phyloP scores from a whole-genome alignment of 2,797 vertebrate species.

The Eleutherodactylus coqui region DNA sequence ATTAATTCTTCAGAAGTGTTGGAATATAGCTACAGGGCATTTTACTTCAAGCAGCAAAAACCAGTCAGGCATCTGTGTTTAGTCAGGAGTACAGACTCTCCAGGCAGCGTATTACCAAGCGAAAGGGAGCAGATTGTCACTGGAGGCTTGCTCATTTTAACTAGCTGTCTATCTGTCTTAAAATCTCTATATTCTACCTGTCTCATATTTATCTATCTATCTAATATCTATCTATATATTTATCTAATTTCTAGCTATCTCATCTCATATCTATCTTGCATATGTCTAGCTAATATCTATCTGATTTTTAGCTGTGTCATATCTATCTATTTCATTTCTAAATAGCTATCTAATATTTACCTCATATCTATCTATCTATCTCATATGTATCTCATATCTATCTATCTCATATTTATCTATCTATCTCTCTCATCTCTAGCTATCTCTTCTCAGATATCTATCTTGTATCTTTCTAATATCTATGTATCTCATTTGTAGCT shows the following conservation, averaged over 20 bases:
- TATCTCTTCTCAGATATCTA: neutral
- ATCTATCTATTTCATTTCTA: neutral
- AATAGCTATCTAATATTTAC: neutral
- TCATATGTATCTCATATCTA: neutral
- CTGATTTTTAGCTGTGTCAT: too few species aligned
- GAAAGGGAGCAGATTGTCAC: conserved; percentile 14
- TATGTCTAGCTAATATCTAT: too few species aligned
- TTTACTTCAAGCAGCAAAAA: conserved; percentile 40
- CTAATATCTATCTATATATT: neutral
- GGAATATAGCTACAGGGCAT: conserved; percentile 34
- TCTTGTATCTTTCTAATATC: neutral
- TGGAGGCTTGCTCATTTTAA: conserved; percentile 11
- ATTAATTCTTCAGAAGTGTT: conserved; percentile 21
- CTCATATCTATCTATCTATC: neutral
- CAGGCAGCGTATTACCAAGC: conserved; percentile 22
- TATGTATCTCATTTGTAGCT: neutral
- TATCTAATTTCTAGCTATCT: too few species aligned
- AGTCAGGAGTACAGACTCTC: conserved; percentile 30
- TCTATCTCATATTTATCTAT: neutral
- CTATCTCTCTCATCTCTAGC: neutral
- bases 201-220: neutral
- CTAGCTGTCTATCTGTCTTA: neutral
- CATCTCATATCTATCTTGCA: neutral
- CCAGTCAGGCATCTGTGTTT: conserved; percentile 18
- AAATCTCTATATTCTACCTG: too few species aligned